phyloP scores from a whole-genome alignment of 2,888 invertebrate genomes.

The Ophioninae sp. region DNA sequence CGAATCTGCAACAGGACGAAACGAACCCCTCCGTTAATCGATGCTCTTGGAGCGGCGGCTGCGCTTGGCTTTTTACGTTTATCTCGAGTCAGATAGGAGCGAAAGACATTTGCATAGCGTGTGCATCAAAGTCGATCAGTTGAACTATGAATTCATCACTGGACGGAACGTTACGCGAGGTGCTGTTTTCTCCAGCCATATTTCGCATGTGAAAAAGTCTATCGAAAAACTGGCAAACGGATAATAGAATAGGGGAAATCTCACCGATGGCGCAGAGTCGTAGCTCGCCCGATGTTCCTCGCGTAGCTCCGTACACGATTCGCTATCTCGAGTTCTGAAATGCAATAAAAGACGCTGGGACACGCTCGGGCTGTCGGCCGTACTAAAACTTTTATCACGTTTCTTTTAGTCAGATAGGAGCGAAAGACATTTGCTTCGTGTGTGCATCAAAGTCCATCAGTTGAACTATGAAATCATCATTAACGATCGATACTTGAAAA shows the following conservation, averaged over 20 bases:
- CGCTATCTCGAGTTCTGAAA: neutral
- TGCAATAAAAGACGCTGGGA: neutral
- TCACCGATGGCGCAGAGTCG: neutral
- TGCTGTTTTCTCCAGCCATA: neutral
- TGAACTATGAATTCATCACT: slow-evolving; percentile 79
- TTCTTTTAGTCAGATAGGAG: slow-evolving; percentile 55
- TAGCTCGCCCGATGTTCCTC: neutral
- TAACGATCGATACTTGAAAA: neutral
- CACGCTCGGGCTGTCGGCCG: neutral
- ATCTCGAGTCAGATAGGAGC: slow-evolving; percentile 68
- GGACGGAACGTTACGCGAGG: neutral
- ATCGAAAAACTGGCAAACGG: neutral
- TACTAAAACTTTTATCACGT: neutral
- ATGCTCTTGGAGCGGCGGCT: neutral
- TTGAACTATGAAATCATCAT: slow-evolving; percentile 72
- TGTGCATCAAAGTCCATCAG: slow-evolving; percentile 65
- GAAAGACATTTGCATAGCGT: slow-evolving; percentile 75
- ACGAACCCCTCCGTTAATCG: neutral
- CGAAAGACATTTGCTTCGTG: slow-evolving; percentile 61
- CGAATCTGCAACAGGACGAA: slow-evolving; percentile 25
- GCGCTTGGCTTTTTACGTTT: neutral
- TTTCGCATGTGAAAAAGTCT: neutral
- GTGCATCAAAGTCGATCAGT: slow-evolving; percentile 75
- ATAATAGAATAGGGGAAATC: neutral
- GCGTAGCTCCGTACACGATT: neutral